Evolutionary conservation across 2,888 invertebrate species (phyloP), one percentile per base, ranked within the genome.

Genomic region (Hecatera dysodea): DNA sequence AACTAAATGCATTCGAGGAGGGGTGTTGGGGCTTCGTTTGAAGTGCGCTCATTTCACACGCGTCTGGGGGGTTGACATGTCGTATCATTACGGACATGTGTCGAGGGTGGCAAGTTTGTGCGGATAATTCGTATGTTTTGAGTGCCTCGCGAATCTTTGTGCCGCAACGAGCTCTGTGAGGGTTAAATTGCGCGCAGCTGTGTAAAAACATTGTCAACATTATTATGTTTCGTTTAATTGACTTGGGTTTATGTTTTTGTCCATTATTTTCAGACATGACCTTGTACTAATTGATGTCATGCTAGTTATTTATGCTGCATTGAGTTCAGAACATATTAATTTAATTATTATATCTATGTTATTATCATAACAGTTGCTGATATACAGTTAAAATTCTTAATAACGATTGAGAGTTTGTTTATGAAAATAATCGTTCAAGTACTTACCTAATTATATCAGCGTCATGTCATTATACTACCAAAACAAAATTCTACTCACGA

Each of bases 1-100:
- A 94, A 92, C 92, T 94, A 94, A 94, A 94, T 93, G 94, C 95
- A 94, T 90, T 90, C 86, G 86, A 81, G 86, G 89, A 82, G 88
- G 89, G 88, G 84, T 78, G 85, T 72, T 33, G 80, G 81, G 81
- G 81, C 66, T 74, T 76, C 88, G 90, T 92, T 93, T 93, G 92
- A 93, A 95, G 94, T 92, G 93, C 92, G 93, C 92, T 93, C 93
- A 92, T 94, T 94, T 92, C 88, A 89, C 88, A 89, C 91, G 90
- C 90, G 88, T 88, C 88, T 86, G 82, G 87, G 88, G 91, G 91
- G 91, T 88, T 90, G 91, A 89, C 90, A 87, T 90, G 90, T 88
- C 89, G 90, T 91, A 87, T 93, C 93, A 91, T 94, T 94, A 93
- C 89, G 85, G 88, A 91, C 94, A 93, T 92, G 91, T 92, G 93